phyloP scores from a whole-genome alignment of 2,797 vertebrate species.

The Linurgus olivaceus region DNA sequence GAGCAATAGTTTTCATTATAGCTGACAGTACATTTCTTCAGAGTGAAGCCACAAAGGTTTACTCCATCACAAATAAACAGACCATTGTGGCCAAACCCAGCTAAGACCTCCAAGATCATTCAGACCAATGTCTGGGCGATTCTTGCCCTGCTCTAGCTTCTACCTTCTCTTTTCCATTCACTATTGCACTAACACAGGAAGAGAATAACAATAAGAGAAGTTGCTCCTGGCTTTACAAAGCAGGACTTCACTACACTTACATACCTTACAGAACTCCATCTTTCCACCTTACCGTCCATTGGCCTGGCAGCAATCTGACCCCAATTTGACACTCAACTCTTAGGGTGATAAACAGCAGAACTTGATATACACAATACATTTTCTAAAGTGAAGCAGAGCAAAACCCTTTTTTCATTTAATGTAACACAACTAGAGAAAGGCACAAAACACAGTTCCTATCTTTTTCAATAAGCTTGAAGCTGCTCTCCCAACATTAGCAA shows the following conservation, averaged over 20 bases:
- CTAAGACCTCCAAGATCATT: neutral
- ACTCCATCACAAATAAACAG: neutral
- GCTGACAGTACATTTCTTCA: neutral
- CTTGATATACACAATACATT: neutral
- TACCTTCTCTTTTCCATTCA: neutral
- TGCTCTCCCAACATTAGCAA: neutral
- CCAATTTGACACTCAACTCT: neutral
- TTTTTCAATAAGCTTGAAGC: neutral
- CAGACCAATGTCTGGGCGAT: fast-evolving
- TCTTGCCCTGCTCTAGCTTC: neutral
- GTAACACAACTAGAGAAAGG: neutral
- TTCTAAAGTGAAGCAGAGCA: neutral
- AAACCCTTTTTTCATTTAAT: neutral
- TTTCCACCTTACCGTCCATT: neutral
- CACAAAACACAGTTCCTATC: neutral
- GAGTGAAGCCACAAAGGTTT: neutral
- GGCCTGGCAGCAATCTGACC: neutral
- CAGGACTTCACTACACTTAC: neutral
- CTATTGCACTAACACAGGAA: neutral
- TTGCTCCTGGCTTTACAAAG: neutral
- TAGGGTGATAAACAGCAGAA: neutral
- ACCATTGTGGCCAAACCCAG: neutral
- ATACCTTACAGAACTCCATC: neutral
- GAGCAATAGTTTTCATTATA: neutral
- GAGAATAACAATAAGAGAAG: neutral